Conservation (phyloP, 2,113 vertebrate genomes). For the Calonectris borealis region DNA sequence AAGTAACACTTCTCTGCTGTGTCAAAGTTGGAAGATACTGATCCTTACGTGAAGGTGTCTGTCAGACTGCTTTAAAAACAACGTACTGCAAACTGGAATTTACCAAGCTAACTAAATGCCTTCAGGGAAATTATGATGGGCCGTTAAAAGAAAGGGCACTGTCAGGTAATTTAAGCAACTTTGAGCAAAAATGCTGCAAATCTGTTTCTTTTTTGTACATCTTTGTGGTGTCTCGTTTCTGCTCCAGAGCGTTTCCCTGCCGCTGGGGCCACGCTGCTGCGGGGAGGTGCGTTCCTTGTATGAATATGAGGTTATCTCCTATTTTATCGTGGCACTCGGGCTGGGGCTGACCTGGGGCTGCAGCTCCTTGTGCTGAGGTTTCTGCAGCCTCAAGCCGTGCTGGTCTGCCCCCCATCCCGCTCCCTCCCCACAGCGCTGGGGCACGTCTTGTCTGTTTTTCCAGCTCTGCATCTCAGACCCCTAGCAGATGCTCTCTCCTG, state of each 20-base stretch:
- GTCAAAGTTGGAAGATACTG: background rate
- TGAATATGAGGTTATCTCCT: background rate
- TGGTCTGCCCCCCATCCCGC: background rate
- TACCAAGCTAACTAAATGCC: background rate
- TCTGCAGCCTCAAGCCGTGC: background rate
- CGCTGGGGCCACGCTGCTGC: background rate
- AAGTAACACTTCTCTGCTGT: background rate
- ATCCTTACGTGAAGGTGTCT: background rate
- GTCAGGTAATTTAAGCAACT: background rate
- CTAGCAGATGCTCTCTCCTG: background rate
- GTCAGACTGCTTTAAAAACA: background rate
- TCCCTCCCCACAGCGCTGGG: background rate
- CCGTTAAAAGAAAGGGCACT: background rate
- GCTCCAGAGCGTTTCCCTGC: background rate
- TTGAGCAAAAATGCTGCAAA: background rate
- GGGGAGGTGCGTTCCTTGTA: background rate
- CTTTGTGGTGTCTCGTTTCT: background rate
- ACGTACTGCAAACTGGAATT: background rate
- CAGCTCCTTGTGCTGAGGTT: background rate
- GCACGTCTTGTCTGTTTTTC: background rate
- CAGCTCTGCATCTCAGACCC: background rate
- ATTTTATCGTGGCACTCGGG: accelerated
- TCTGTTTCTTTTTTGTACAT: background rate
- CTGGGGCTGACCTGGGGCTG: background rate
- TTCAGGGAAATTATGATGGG: background rate